Evolutionary conservation across 2,113 vertebrate genomes (phyloP), one percentile per base, ranked within the genome.

Genomic region (Agelaius tricolor): DNA sequence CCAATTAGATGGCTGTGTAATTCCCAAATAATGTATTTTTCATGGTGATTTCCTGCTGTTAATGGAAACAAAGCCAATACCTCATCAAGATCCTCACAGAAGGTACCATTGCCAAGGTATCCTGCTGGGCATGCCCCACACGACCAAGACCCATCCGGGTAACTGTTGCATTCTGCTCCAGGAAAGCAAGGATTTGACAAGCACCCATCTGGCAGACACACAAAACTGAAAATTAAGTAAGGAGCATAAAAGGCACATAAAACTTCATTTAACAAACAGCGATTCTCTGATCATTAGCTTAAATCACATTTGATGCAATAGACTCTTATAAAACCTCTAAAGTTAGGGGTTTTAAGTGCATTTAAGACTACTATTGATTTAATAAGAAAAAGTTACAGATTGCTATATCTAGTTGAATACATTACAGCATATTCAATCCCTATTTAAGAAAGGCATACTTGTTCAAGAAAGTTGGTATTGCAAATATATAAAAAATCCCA

Each of bases 151-250:
- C 99, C 99, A 57, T 99, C 99, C 0, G 99, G 97, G 68, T 98
- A 98, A 90, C 99, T 99, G 97, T 94, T 99, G 96, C 99, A 99
- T 54, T 98, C 97, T 62, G 99, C 98, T 62, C 99, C 99, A 20
- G 98, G 99, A 90, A 99, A 99, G 96, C 99, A 99, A 14, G 99
- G 99, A 95, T 99, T 99, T 82, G 99, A 99, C 82, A 99, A 96
- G 97, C 99, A 99, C 7, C 99, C 99, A 92, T 99, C 99, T 99
- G 96, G 28, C 31, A 88, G 69, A 74, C 35, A 47, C 4, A 24
- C 7, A 16, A 26, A 58, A 44, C 11, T 8, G 3, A 27, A 55
- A 79, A 89, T 57, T 71, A 82, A 33, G 26, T 57, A 43, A 80
- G 23, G 14, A 69, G 28, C 7, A 57, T 15, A 83, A 61, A 61